These are phyloP conservation scores for Hemichromis elongatus DNA, from an alignment of 2,113 vertebrate genomes.

Conservation along the genomic window DNA sequence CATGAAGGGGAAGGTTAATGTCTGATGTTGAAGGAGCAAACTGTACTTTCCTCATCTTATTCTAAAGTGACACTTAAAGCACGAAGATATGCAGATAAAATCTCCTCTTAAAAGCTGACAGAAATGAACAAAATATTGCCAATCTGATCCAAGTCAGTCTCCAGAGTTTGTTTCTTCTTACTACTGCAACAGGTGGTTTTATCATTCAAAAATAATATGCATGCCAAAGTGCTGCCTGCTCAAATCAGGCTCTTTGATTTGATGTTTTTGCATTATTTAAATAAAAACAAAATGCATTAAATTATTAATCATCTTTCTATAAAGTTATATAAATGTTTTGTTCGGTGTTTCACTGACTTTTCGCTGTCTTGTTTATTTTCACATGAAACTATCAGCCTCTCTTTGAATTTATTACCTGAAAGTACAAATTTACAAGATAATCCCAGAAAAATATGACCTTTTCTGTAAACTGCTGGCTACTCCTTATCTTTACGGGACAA, in stretches of 20 bases:
- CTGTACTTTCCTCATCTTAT: background rate
- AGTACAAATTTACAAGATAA: background rate
- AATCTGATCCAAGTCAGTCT: background rate
- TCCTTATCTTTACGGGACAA: background rate
- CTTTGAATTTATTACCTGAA: background rate
- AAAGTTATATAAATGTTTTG: background rate
- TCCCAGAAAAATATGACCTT: background rate
- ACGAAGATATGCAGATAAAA: background rate
- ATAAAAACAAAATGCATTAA: background rate
- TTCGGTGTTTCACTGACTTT: background rate
- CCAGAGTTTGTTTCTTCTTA: background rate
- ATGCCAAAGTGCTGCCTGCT: background rate
- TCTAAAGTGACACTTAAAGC: background rate
- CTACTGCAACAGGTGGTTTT: background rate
- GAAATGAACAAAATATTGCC: background rate
- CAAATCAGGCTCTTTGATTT: background rate
- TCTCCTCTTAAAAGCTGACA: background rate
- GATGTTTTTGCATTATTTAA: background rate
- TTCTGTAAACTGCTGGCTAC: background rate
- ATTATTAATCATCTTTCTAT: background rate
- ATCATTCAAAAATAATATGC: background rate
- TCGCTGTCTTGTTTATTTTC: background rate
- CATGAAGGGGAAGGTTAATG: conserved; percentile 2
- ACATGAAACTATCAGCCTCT: background rate
- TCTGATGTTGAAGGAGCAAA: background rate